Percentiles rank a stretch among this genome's conserved stretches.
phyloP scores from a whole-genome alignment of 2,113 vertebrate genomes.

The Arizona elegans region DNA sequence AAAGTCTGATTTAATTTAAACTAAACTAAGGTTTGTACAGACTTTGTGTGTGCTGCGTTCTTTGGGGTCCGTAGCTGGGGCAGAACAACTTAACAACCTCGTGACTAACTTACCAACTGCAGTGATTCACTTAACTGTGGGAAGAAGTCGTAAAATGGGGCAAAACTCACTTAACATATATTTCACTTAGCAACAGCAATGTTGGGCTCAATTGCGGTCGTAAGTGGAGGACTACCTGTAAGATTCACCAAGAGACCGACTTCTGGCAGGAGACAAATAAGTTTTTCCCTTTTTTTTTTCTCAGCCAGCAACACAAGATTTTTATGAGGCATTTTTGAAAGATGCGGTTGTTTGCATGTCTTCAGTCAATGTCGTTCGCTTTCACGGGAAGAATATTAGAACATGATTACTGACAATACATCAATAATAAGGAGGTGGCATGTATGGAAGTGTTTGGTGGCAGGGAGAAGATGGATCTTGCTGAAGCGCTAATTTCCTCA shows the following conservation, averaged over 20 bases:
- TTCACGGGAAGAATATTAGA: slow-evolving; percentile 41
- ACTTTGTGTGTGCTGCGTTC: too few species aligned
- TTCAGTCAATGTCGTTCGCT: slow-evolving; percentile 50
- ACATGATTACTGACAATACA: slow-evolving; percentile 14
- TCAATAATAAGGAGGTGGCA: slow-evolving; percentile 13
- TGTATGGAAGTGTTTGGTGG: background rate
- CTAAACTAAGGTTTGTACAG: too few species aligned
- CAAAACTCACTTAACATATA: too few species aligned
- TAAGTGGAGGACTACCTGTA: too few species aligned
- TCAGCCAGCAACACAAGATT: slow-evolving; percentile 4
- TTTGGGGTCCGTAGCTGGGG: too few species aligned
- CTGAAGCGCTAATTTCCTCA: slow-evolving; percentile 38
- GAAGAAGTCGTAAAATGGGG: too few species aligned
- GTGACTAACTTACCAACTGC: too few species aligned
- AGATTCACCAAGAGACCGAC: slow-evolving; percentile 40
- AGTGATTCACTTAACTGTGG: too few species aligned
- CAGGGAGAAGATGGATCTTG: slow-evolving; percentile 24
- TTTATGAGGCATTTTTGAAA: slow-evolving; percentile 33
- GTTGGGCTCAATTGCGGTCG: too few species aligned
- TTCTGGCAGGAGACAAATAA: slow-evolving; percentile 31
- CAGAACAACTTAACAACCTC: too few species aligned
- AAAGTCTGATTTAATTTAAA: too few species aligned
- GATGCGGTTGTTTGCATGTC: slow-evolving; percentile 9
- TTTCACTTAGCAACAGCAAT: too few species aligned
- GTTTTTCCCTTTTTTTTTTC: background rate